phyloP scores from a whole-genome alignment of 2,113 vertebrate species.

The Porphyrio hochstetteri region DNA sequence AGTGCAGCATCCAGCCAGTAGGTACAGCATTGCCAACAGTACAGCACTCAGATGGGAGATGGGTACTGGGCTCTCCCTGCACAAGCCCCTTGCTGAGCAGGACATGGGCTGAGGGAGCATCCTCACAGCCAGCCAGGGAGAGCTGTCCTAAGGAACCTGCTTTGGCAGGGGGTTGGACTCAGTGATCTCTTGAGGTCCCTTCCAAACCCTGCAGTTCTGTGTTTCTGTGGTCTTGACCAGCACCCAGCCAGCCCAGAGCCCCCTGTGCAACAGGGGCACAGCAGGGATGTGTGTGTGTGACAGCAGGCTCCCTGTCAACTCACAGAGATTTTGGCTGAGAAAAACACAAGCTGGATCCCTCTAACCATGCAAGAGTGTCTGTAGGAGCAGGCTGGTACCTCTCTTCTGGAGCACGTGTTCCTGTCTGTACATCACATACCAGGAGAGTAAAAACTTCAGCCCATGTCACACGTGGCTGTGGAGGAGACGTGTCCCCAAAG shows the following conservation, averaged over 20 bases:
- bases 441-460: background rate
- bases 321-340: background rate
- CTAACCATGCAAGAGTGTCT: background rate
- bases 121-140: background rate
- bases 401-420: background rate
- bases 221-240: too few species aligned
- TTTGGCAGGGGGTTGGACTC: too few species aligned
- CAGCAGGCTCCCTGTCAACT: background rate
- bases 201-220: too few species aligned
- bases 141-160: too few species aligned
- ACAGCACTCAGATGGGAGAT: background rate
- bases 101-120: background rate
- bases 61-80: background rate
- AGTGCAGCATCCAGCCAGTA: background rate
- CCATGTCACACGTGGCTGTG: background rate
- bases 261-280: rapidly evolving
- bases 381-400: background rate
- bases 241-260: background rate
- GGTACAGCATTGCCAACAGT: background rate
- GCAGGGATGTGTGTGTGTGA: background rate
- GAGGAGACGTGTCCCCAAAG: background rate
- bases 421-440: background rate
- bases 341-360: background rate
- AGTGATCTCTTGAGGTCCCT: too few species aligned
- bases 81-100: background rate